Percentiles rank a stretch among this genome's conserved stretches.
phyloP scores from a whole-genome alignment of 1,140 invertebrate genomes.

The Mizuhopecten yessoensis region DNA sequence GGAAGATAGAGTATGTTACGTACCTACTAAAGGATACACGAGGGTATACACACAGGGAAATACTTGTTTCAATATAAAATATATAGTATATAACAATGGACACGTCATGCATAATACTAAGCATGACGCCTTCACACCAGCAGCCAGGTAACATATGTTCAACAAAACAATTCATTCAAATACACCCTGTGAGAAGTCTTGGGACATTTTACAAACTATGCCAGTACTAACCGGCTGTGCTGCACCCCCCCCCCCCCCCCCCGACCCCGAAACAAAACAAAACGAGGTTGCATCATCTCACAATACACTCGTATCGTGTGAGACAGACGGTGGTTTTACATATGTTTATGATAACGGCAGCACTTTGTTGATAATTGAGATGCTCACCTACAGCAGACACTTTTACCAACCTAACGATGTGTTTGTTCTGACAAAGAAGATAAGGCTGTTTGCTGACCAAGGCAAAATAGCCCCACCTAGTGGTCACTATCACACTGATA shows the following conservation, averaged over 20 bases:
- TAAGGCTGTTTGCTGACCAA: neutral
- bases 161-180: neutral
- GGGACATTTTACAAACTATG: no score
- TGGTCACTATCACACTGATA: no score
- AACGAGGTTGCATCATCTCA: neutral
- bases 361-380: neutral
- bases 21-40: no score
- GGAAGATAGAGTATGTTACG: no score
- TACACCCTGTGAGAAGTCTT: no score
- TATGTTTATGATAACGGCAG: neutral
- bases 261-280: no score
- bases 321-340: neutral
- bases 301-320: no score
- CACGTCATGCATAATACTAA: neutral
- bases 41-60: neutral
- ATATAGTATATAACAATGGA: neutral
- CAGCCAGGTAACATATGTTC: neutral
- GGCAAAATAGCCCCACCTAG: neutral
- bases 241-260: neutral
- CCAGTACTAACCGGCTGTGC: no score
- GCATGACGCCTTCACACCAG: neutral
- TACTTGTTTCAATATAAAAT: neutral
- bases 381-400: neutral
- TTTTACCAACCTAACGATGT: neutral
- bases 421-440: neutral